Base-by-base conservation (phyloP, 2,113 vertebrate genomes). In the Periophthalmodon schlosseri region DNA sequence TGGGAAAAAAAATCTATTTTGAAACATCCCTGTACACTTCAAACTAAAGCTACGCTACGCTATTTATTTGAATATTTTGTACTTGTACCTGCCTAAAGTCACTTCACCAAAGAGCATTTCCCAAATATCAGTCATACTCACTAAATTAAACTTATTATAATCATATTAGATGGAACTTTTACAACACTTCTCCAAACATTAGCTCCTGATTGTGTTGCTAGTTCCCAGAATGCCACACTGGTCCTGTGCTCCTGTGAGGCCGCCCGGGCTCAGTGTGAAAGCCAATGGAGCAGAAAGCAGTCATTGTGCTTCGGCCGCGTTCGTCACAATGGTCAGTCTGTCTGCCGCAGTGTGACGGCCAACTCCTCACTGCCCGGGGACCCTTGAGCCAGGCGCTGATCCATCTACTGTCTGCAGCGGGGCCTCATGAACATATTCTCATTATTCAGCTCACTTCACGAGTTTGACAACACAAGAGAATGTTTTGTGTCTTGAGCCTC, bases 301-400 rank as follows among this genome's bases (percentile, higher is more conserved):
- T 64, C 14, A 58, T 84, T 86, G 77, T 86, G 50, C 65, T 75
- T 81, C 79, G 72, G 85, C 80, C 64, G 52, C 74, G 49, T 74
- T 74, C 65, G 73, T 76, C 72, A 84, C 87, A 86, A 74, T 76
- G 76, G 60, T 73, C 73, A 73, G 78, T 82, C 75, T 79, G 85
- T 88, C 65, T 57, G 72, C 75, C 72, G 52, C 28, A 72, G 52
- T 73, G 44, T 78, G 82, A 87, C 85, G 74, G 86, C 79, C 81
- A 88, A 84, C 80, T 70, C 79, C 80, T 83, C 52, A 52, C 3
- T 20, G 80, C 82, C 83, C 34, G 4, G 28, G 80, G 73, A 76
- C 76, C 78, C 68, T 66, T 84, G 84, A 90, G 87, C 85, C 87
- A 86, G 85, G 84, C 84, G 83, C 76, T 52, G 67, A 74, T 85